Conservation (phyloP, 2,797 vertebrate genomes). For the Pipistrellus pipistrellus region DNA sequence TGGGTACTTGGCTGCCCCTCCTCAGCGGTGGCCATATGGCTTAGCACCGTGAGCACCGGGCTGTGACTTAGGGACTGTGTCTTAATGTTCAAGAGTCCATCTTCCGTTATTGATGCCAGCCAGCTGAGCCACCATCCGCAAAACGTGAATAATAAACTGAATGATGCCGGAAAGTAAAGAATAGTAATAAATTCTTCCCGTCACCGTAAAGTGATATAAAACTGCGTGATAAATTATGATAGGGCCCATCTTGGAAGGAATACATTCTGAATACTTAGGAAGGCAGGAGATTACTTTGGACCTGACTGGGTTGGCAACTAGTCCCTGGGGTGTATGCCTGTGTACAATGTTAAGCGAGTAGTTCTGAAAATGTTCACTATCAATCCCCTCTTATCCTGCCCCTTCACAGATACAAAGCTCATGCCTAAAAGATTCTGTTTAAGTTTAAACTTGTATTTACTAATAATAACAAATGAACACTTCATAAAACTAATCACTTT, state of each 20-base stretch:
- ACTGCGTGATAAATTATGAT: neutral
- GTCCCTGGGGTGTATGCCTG: neutral
- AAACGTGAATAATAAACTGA: constrained; percentile 34
- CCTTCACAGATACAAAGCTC: neutral
- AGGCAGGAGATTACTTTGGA: neutral
- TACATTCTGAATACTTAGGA: constrained; percentile 19
- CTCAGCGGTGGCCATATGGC: neutral
- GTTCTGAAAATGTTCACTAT: neutral
- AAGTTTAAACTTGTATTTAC: neutral
- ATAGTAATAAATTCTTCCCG: constrained; percentile 26
- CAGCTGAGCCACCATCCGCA: constrained; percentile 10
- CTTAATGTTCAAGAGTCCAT: neutral
- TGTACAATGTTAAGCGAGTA: neutral
- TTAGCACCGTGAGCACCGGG: neutral
- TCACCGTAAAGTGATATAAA: constrained; percentile 31
- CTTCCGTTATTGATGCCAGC: constrained; percentile 27
- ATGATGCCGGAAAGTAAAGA: neutral
- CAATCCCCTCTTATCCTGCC: neutral
- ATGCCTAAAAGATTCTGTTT: neutral
- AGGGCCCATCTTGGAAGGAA: neutral
- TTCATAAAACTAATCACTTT: neutral
- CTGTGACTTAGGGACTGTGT: neutral
- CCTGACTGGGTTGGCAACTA: neutral
- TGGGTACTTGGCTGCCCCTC: neutral
- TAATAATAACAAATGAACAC: neutral